Evolutionary conservation across 2,797 vertebrate genomes (phyloP), one percentile per base, ranked within the genome.

Genomic region (Champsocephalus gunnari): DNA sequence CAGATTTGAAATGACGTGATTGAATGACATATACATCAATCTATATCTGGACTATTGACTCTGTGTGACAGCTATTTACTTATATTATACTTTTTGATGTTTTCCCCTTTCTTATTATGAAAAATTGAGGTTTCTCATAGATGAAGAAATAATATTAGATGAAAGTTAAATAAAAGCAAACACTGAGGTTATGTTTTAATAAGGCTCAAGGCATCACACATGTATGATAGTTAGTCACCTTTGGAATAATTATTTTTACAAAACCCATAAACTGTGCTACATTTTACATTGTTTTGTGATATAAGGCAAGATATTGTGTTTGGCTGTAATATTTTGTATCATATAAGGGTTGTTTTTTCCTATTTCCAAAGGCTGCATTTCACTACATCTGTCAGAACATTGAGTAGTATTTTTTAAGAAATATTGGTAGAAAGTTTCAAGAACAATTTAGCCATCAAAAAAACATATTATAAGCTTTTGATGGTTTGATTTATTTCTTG

Each of bases 401-500:
- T 38, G 34, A 38, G 34, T 38, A 38, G 34, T 38, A 38, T 38
- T 38, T 38, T 38, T 8, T 38, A 38, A 38, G 34, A 38, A 38
- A 38, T 38, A 38, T 38, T 6, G 8, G 34, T 38, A 38, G 6
- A 38, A 38, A 38, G 8, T 38, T 9, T 38, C 34, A 38, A 9
- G 6, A 38, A 38, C 34, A 38, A 38, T 38, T 2, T 38, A 7
- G 34, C 34, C 34, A 9, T 38, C 34, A 38, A 9, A 38, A 9
- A 5, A 38, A 9, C 3, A 44, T 51, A 51, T 63, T 43, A 28
- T 2, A 28, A 56, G 8, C 6, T 24, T n/a, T 50, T 38, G 7
- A 54, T 66, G 9, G 50, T 48, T 10, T 28, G 55, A 43, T 41
- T 54, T 5, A 49, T 75, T 59, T 83, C 43, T 68, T 47, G 14